These are phyloP conservation scores for Yponomeuta evonymella DNA, from an alignment of 2,888 invertebrate species.

Conservation along the genomic window DNA sequence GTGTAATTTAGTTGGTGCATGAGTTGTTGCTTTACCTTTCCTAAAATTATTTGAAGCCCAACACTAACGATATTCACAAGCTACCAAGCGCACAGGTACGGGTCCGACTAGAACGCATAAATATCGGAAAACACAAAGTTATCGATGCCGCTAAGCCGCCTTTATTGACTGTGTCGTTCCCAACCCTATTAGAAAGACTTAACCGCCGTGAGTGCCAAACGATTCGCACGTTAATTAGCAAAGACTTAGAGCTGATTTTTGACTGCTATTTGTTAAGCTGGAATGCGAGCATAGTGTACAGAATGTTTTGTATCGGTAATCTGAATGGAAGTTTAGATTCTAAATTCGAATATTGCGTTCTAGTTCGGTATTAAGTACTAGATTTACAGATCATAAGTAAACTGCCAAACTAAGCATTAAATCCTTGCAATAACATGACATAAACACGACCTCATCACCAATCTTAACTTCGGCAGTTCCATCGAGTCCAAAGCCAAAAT, in stretches of 20 bases:
- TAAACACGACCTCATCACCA: too few relatives aligned
- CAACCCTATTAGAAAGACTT: constrained; percentile 45
- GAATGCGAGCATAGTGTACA: constrained; percentile 48
- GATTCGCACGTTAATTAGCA: constrained; percentile 29
- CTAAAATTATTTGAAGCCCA: not conserved
- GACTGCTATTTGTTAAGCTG: constrained; percentile 8
- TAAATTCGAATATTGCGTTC: constrained; percentile 41
- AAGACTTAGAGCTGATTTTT: constrained; percentile 29
- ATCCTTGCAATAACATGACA: too few relatives aligned
- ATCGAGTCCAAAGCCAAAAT: too few relatives aligned
- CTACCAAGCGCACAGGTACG: constrained; percentile 47
- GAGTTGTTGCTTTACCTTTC: too few relatives aligned
- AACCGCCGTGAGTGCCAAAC: constrained; percentile 24
- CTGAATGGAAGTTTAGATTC: constrained; percentile 44
- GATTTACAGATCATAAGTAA: too few relatives aligned
- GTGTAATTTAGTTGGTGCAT: too few relatives aligned
- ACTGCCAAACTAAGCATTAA: too few relatives aligned
- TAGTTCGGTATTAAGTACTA: not conserved
- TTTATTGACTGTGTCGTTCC: constrained; percentile 53
- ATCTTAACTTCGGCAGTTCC: too few relatives aligned
- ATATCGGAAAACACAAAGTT: constrained; percentile 68
- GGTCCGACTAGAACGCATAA: constrained; percentile 63
- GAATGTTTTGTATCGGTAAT: constrained; percentile 57
- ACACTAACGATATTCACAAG: not conserved
- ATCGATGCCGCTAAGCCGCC: constrained; percentile 68